A percentile compares a stretch with the other conserved stretches of the same genome.
Conservation (phyloP, 2,888 invertebrate species). For the Cephalotes varians region DNA sequence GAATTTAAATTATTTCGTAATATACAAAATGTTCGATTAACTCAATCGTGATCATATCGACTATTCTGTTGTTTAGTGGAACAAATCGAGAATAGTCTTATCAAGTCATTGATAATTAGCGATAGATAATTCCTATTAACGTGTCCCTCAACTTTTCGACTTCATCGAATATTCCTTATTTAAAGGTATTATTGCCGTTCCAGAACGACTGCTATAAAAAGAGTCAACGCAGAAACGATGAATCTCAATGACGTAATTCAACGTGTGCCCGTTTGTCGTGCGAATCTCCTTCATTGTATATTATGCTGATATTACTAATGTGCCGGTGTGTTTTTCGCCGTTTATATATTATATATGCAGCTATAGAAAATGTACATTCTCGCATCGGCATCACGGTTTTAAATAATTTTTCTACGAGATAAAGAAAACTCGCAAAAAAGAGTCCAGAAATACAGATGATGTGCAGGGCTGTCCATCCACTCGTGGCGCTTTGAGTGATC, state of each 20-base stretch:
- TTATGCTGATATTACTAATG: conserved; percentile 74
- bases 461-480: conserved; percentile 23
- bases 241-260: conserved; percentile 16
- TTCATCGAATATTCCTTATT: neutral
- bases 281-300: conserved; percentile 76
- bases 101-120: neutral
- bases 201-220: neutral
- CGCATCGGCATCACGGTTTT: conserved; percentile 54
- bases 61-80: neutral
- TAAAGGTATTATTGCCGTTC: neutral
- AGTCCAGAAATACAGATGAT: conserved; percentile 49
- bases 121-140: no score
- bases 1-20: conserved; percentile 35
- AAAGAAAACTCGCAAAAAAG: conserved; percentile 47
- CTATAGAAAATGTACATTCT: conserved; percentile 28
- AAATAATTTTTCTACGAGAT: conserved; percentile 77
- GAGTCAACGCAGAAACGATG: neutral
- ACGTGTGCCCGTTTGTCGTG: conserved; percentile 72
- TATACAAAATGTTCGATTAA: conserved; percentile 21
- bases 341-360: conserved; percentile 40
- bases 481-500: neutral
- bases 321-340: conserved; percentile 68
- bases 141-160: neutral
- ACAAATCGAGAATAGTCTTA: neutral
- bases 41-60: conserved; percentile 19